Evolutionary conservation across 2,797 vertebrate genomes (phyloP).

Genomic region (Squalus acanthias): DNA sequence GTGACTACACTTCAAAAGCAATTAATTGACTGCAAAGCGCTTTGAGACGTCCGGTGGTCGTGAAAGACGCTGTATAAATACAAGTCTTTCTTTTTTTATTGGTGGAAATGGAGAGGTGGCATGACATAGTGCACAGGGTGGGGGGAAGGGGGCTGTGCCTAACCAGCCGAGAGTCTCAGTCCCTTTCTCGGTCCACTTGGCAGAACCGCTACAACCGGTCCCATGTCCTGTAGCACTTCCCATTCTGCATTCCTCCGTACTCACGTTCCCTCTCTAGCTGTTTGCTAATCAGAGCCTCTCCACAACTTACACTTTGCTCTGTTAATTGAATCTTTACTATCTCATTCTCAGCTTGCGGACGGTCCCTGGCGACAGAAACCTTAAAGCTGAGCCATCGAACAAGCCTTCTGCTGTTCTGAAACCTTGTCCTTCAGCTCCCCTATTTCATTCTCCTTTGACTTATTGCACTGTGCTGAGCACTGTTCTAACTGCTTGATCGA

Average conservation of each 20-base stretch:
- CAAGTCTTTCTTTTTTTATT: no score
- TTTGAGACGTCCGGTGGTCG: no score
- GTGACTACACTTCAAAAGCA: no score
- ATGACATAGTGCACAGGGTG: fast-evolving
- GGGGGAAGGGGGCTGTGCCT: no score
- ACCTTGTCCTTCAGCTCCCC: background rate
- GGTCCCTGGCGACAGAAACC: background rate
- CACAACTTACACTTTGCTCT: background rate
- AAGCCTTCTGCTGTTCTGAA: background rate
- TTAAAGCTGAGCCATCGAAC: background rate
- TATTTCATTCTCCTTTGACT: background rate
- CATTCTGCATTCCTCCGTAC: background rate
- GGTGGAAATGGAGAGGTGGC: background rate
- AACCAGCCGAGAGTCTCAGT: background rate
- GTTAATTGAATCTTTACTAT: background rate
- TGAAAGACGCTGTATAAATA: no score
- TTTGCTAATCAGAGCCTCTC: background rate
- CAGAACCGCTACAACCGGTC: background rate
- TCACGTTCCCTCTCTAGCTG: no score
- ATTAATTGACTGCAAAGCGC: no score
- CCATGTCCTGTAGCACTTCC: background rate
- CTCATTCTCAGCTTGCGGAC: background rate
- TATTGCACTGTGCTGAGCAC: background rate
- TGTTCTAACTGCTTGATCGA: background rate
- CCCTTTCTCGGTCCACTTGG: background rate